A percentile compares a stretch with the other conserved stretches of the same genome.
These are phyloP conservation scores for Drosophila santomea DNA, from an alignment of 1,140 invertebrate genomes.

Conservation along the genomic window DNA sequence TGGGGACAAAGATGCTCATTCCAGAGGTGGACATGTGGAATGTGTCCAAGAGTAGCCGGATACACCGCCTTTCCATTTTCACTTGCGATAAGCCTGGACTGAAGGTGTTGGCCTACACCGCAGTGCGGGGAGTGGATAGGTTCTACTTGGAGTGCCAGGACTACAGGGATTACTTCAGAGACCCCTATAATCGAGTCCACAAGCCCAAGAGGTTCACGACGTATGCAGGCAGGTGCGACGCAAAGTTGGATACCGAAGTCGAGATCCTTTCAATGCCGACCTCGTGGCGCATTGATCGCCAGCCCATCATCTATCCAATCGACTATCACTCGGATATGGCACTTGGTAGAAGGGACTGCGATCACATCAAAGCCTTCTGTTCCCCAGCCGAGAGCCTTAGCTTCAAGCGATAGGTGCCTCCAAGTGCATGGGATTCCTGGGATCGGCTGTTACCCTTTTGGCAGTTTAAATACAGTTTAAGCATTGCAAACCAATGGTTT, in stretches of 20 bases:
- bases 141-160: slow-evolving; percentile 67
- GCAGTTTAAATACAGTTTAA: slow-evolving; percentile 6
- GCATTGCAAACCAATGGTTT: background rate
- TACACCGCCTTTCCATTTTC: slow-evolving; percentile 38
- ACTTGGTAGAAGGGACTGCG: slow-evolving; percentile 5
- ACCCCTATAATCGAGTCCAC: slow-evolving; percentile 47
- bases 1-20: slow-evolving; percentile 16
- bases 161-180: slow-evolving; percentile 64
- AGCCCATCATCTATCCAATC: slow-evolving; percentile 55
- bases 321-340: slow-evolving; percentile 8
- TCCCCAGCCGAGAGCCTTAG: background rate
- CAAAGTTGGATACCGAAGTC: slow-evolving; percentile 15
- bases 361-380: slow-evolving; percentile 3
- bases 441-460: background rate
- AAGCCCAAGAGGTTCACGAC: slow-evolving; percentile 27
- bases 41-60: slow-evolving; percentile 42
- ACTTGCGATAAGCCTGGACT: slow-evolving; percentile 45
- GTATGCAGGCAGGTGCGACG: slow-evolving; percentile 37
- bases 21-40: slow-evolving; percentile 61
- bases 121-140: slow-evolving; percentile 24
- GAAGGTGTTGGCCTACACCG: slow-evolving; percentile 46
- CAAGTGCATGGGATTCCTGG: background rate
- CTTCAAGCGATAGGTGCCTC: background rate
- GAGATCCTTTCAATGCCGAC: slow-evolving; percentile 6
- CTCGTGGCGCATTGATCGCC: slow-evolving; percentile 24